phyloP scores from a whole-genome alignment of 92 coral and sea anemone species.

The Metridium senile region DNA sequence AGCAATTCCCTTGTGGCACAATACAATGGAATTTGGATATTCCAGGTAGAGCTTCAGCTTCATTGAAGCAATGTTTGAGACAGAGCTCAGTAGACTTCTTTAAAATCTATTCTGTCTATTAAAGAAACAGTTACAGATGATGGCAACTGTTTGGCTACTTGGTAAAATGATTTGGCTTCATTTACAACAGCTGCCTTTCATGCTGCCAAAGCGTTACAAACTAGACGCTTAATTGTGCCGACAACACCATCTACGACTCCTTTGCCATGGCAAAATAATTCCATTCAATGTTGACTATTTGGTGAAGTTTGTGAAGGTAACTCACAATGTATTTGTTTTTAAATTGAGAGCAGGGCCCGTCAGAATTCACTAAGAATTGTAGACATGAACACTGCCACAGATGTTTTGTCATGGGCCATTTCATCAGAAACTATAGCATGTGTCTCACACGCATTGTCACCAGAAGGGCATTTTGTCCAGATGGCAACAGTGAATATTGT shows the following conservation, averaged over 20 bases:
- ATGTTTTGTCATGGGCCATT: slow-evolving; percentile 48
- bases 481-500: slow-evolving; percentile 26
- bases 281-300: slow-evolving; percentile 34
- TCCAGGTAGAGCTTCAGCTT: slow-evolving; percentile 29
- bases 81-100: slow-evolving; percentile 27
- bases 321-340: slow-evolving; percentile 34
- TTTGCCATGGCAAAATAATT: slow-evolving; percentile 48
- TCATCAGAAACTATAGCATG: slow-evolving; percentile 48
- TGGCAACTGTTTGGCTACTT: slow-evolving; percentile 36
- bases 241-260: slow-evolving; percentile 50
- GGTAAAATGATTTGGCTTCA: slow-evolving; percentile 58
- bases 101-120: too few relatives aligned
- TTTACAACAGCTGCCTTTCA: slow-evolving; percentile 46
- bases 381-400: slow-evolving; percentile 59
- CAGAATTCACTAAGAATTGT: slow-evolving; percentile 35
- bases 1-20: slow-evolving; percentile 15
- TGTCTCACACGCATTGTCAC: slow-evolving; percentile 16
- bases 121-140: slow-evolving; percentile 34
- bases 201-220: slow-evolving; percentile 62
- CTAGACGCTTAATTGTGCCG: slow-evolving; percentile 62
- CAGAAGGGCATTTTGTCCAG: too few relatives aligned
- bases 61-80: neutral
- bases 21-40: slow-evolving; percentile 36
- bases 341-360: slow-evolving; percentile 66
- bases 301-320: slow-evolving; percentile 9